Conservation (phyloP, 2,113 vertebrate species). For the Coryphaenoides rupestris region DNA sequence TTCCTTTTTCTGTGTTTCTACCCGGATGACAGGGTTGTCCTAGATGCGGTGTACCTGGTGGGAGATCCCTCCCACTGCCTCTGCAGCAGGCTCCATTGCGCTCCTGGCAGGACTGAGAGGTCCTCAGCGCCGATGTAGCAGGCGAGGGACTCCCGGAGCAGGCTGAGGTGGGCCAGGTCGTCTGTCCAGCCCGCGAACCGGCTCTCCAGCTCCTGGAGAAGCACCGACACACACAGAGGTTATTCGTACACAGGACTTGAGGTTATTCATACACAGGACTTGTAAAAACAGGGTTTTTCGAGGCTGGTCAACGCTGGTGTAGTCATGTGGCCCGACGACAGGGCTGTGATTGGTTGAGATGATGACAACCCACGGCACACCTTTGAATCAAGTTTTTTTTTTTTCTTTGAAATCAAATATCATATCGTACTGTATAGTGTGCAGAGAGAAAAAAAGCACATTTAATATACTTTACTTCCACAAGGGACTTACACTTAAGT, state of each 20-base stretch:
- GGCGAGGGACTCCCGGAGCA: slow-evolving; percentile 80
- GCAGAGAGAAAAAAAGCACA: no score
- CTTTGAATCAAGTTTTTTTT: background rate
- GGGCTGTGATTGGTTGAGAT: background rate
- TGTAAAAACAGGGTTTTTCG: background rate
- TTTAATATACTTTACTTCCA: no score
- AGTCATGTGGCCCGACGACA: background rate
- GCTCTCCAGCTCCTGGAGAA: slow-evolving; percentile 88
- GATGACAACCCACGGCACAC: background rate
- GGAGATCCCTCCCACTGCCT: slow-evolving; percentile 92
- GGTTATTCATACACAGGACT: no score
- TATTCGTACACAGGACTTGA: background rate
- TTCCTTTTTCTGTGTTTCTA: no score
- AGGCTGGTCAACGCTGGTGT: background rate
- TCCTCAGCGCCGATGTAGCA: slow-evolving; percentile 83
- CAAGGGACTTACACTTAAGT: no score
- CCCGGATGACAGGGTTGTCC: background rate
- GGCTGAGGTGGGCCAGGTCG: slow-evolving; percentile 80
- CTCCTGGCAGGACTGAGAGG: slow-evolving; percentile 85
- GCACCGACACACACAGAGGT: no score
- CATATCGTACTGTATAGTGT: no score
- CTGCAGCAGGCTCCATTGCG: slow-evolving; percentile 89
- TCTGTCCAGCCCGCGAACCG: slow-evolving; percentile 87
- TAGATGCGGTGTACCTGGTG: slow-evolving; percentile 79
- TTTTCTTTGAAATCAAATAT: no score